A percentile compares a stretch with the other conserved stretches of the same genome.
These are phyloP conservation scores for Biston betularia DNA, from an alignment of 2,888 invertebrate genomes.

Conservation along the genomic window DNA sequence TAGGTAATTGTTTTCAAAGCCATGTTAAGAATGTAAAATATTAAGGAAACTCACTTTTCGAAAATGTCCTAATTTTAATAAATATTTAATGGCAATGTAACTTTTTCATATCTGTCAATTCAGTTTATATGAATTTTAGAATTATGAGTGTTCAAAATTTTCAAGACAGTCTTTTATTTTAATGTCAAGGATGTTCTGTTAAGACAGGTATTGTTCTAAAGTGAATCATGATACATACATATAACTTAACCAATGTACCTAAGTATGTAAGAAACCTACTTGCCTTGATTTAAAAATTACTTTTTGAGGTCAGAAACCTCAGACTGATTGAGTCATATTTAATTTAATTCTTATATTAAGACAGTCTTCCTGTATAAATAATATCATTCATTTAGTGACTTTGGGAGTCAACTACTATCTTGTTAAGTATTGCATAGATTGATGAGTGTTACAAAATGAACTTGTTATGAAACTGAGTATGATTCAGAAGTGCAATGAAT, in stretches of 20 bases:
- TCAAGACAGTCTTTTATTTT: neutral
- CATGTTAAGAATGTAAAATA: no score
- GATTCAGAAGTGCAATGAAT: conserved; percentile 40
- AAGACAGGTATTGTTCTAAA: neutral
- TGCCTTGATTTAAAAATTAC: conserved; percentile 5
- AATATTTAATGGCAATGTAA: neutral
- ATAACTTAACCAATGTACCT: neutral
- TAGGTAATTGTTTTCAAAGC: no score
- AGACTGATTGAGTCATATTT: conserved; percentile 10
- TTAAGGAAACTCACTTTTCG: no score
- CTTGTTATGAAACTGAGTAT: conserved; percentile 31
- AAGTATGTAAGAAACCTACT: conserved; percentile 3
- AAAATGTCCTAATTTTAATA: no score
- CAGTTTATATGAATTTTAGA: no score
- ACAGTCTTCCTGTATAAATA: neutral
- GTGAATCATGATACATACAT: conserved; percentile 2
- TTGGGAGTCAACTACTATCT: neutral
- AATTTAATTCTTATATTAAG: neutral
- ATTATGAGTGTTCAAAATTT: no score
- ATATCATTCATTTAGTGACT: neutral
- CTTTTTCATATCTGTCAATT: neutral
- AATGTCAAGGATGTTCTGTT: neutral
- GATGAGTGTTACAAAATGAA: conserved; percentile 6
- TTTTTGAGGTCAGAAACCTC: conserved; percentile 15
- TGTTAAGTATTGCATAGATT: neutral